These are phyloP conservation scores for Nomada lathburiana DNA, from an alignment of 2,888 invertebrate species.

Conservation along the genomic window DNA sequence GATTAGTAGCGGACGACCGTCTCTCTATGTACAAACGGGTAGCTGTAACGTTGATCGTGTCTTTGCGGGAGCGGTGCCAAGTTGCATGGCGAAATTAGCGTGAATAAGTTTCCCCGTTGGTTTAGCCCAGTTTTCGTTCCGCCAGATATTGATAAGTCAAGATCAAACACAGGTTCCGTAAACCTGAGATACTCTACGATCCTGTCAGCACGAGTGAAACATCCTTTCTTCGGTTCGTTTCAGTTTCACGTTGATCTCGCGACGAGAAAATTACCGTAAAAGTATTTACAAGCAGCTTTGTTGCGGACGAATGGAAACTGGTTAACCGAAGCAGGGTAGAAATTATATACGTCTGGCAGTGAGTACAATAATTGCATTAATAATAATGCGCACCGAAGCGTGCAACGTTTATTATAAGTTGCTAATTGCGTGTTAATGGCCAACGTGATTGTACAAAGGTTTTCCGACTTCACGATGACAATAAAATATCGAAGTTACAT, in stretches of 20 bases:
- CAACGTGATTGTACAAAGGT: background rate
- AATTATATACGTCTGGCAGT: background rate
- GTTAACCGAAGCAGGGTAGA: background rate
- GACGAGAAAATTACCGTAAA: background rate
- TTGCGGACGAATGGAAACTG: background rate
- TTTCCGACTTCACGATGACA: too few relatives aligned
- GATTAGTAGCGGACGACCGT: constrained; percentile 43
- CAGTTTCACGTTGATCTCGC: background rate
- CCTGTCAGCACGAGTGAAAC: background rate
- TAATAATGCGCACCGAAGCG: background rate
- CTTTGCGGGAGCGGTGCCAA: constrained; percentile 14
- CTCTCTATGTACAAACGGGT: constrained; percentile 24
- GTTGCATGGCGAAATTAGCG: constrained; percentile 34
- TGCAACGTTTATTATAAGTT: constrained; percentile 13
- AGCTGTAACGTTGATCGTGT: constrained; percentile 43
- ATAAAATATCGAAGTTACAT: background rate
- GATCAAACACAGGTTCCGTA: constrained; percentile 6
- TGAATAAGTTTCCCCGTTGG: constrained; percentile 3
- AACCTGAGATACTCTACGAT: background rate
- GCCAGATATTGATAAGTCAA: constrained; percentile 14
- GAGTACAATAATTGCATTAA: constrained; percentile 9
- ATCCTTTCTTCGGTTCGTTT: background rate
- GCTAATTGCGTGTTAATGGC: background rate
- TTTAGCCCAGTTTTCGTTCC: background rate
- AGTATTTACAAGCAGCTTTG: background rate